Conservation (phyloP, 2,888 invertebrate genomes). For the Lymantria monacha region DNA sequence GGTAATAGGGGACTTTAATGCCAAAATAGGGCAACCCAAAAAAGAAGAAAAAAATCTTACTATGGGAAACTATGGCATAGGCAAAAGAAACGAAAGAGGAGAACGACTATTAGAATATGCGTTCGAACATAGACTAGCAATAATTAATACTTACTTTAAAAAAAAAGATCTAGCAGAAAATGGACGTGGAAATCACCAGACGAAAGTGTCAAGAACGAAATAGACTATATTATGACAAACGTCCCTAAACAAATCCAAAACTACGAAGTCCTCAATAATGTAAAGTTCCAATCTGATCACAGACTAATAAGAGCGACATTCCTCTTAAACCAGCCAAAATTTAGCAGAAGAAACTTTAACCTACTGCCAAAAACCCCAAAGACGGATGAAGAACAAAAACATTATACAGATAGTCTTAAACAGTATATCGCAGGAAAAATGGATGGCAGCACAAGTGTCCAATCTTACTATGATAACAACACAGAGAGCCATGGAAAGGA, state of each 20-base stretch:
- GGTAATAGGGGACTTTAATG: background rate
- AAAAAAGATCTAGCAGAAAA: background rate
- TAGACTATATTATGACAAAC: background rate
- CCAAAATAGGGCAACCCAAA: conserved; percentile 2
- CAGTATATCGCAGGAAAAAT: too few species aligned
- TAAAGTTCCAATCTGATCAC: too few species aligned
- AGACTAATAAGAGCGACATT: too few species aligned
- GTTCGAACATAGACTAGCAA: background rate
- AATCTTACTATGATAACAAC: too few species aligned
- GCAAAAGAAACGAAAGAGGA: background rate
- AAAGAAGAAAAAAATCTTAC: background rate
- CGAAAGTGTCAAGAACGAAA: background rate
- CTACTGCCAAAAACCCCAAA: too few species aligned
- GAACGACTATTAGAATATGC: background rate
- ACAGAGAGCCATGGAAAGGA: too few species aligned
- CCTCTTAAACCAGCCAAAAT: too few species aligned
- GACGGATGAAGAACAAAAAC: too few species aligned
- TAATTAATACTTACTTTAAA: conserved; percentile 3
- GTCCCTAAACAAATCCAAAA: background rate
- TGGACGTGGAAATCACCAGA: background rate
- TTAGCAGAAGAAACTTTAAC: too few species aligned
- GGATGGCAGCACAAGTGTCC: too few species aligned
- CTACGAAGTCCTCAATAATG: conserved; percentile 8
- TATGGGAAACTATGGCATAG: background rate
- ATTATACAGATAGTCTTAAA: too few species aligned